phyloP scores from a whole-genome alignment of 2,888 invertebrate genomes.

The Drosophila diplacantha region DNA sequence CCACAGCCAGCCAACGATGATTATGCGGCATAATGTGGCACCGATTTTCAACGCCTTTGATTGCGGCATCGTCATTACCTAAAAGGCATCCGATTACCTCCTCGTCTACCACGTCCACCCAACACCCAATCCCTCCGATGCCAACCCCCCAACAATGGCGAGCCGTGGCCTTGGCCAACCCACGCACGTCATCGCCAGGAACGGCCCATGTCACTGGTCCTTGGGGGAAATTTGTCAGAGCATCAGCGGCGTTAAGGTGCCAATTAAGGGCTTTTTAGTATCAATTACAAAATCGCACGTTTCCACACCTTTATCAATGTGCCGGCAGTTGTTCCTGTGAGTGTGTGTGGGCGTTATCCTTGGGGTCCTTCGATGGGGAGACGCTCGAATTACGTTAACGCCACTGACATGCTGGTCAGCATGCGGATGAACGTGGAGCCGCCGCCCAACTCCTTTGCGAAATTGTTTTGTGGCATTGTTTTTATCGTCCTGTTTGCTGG shows the following conservation, averaged over 20 bases:
- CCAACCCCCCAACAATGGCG: conserved; percentile 1
- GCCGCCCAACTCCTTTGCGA: conserved; percentile 35
- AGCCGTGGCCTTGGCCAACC: conserved; percentile 27
- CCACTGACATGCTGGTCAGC: conserved; percentile 56
- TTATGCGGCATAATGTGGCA: conserved; percentile 62
- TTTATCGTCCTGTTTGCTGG: conserved; percentile 39
- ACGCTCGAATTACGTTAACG: conserved; percentile 39
- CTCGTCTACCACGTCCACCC: conserved; percentile 17
- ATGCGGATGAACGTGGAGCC: conserved; percentile 22
- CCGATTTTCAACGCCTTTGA: conserved; percentile 49
- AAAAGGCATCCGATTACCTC: conserved; percentile 59
- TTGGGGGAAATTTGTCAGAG: conserved; percentile 75
- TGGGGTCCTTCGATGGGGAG: conserved; percentile 26
- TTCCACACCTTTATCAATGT: conserved; percentile 67
- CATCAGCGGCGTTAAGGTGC: conserved; percentile 77
- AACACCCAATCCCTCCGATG: conserved; percentile 12
- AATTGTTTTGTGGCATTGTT: conserved; percentile 69
- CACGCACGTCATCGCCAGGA: conserved; percentile 64
- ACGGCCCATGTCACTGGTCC: conserved; percentile 53
- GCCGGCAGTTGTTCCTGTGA: conserved; percentile 10
- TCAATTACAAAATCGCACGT: conserved; percentile 78
- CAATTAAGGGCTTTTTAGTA: conserved; percentile 78
- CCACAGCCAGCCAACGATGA: conserved; percentile 37
- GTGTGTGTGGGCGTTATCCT: conserved; percentile 22
- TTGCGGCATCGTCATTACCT: conserved; percentile 52